Conservation (phyloP, 1,140 invertebrate genomes). For the Dermatophagoides farinae region DNA sequence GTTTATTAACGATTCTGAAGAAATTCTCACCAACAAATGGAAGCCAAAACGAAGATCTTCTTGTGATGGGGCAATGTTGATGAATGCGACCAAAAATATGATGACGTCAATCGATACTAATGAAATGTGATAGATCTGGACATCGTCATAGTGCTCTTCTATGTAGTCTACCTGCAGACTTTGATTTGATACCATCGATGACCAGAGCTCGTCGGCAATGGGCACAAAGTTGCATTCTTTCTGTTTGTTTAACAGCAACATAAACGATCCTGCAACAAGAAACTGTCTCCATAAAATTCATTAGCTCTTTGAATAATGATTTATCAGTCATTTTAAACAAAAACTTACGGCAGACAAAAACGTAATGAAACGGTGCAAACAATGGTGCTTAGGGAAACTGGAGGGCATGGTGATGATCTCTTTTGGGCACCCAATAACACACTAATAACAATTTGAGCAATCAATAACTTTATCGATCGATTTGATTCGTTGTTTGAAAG, state of each 20-base stretch:
- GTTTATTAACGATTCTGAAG: not conserved
- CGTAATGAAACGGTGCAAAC: not conserved
- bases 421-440: no score
- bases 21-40: constrained; percentile 5
- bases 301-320: not conserved
- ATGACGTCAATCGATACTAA: not conserved
- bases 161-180: not conserved
- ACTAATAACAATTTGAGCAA: not conserved
- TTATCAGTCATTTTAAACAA: not conserved
- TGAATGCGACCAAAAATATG: constrained; percentile 2
- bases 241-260: not conserved
- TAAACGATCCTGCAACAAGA: not conserved
- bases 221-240: constrained; percentile 4
- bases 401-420: not conserved
- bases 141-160: constrained; percentile 4
- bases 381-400: constrained; percentile 4
- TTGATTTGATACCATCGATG: not conserved
- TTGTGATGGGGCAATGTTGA: constrained; percentile 9
- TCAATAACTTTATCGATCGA: not conserved
- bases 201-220: not conserved
- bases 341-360: constrained; percentile 8
- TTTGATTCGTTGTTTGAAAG: not conserved
- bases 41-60: constrained; percentile 10
- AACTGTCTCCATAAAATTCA: not conserved
- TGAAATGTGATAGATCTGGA: constrained; percentile 9